These are phyloP conservation scores for Oegoconia quadripuncta DNA, from an alignment of 2,888 invertebrate genomes.

Conservation along the genomic window DNA sequence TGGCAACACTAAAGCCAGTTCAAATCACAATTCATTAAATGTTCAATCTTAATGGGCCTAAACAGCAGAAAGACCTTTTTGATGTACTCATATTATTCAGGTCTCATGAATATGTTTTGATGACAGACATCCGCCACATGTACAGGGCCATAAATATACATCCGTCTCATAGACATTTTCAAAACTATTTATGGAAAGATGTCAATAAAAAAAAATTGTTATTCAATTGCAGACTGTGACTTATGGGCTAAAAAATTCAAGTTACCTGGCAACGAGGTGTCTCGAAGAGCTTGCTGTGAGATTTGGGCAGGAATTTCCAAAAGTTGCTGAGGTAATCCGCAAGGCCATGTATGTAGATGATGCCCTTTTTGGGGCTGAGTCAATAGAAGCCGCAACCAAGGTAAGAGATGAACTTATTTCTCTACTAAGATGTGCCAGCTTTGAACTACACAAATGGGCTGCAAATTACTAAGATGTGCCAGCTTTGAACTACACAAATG, in stretches of 20 bases:
- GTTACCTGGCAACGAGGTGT: conserved; percentile 12
- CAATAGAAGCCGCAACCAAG: neutral
- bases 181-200: conserved; percentile 7
- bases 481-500: conserved; percentile 2
- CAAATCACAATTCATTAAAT: too few relatives aligned
- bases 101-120: neutral
- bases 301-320: neutral
- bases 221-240: conserved; percentile 3
- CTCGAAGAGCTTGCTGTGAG: conserved; percentile 10
- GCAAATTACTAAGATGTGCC: neutral
- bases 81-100: conserved; percentile 2
- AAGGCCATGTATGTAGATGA: conserved; percentile 2
- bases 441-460: neutral
- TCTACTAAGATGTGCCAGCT: neutral
- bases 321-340: neutral
- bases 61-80: neutral
- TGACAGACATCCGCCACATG: neutral
- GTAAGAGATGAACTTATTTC: neutral
- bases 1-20: neutral
- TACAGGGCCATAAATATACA: neutral
- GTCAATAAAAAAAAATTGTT: neutral
- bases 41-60: too few relatives aligned
- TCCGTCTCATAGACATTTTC: neutral
- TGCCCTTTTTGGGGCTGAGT: neutral
- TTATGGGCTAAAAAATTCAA: conserved; percentile 5